These are phyloP conservation scores for Suncus etruscus DNA, from an alignment of 2,113 vertebrate genomes.

Conservation along the genomic window DNA sequence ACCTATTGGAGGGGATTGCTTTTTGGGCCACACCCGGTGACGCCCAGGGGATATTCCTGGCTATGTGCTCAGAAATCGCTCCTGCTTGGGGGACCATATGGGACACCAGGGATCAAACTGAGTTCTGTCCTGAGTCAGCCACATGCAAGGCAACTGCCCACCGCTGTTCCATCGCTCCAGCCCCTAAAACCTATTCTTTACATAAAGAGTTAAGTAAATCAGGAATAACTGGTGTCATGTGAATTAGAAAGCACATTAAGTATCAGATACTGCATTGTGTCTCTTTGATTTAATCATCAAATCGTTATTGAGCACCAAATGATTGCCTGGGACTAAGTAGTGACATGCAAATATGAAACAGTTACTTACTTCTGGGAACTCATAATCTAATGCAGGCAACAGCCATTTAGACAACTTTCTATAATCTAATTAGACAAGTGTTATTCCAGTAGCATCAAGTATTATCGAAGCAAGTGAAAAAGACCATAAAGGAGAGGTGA, in stretches of 20 bases:
- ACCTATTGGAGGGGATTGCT: too few relatives aligned
- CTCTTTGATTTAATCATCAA: conserved; percentile 56
- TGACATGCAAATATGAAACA: conserved; percentile 50
- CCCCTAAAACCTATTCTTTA: conserved; percentile 18
- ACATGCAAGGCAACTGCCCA: too few relatives aligned
- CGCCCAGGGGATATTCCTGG: too few relatives aligned
- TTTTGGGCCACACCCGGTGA: too few relatives aligned
- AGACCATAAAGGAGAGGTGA: neutral
- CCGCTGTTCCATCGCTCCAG: too few relatives aligned
- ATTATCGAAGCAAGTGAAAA: neutral
- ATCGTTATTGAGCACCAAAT: neutral
- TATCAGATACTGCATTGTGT: conserved; percentile 33
- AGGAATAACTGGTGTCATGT: neutral
- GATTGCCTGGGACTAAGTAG: conserved; percentile 42
- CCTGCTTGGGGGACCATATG: too few relatives aligned
- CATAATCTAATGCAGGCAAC: conserved; percentile 20
- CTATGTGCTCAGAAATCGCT: too few relatives aligned
- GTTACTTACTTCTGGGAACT: conserved; percentile 54
- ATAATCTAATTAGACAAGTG: neutral
- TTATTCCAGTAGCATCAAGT: neutral
- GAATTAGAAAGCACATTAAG: conserved; percentile 30
- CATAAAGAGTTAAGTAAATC: conserved; percentile 35
- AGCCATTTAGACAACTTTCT: neutral
- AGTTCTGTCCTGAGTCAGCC: too few relatives aligned
- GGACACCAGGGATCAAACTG: too few relatives aligned